Conservation (phyloP, 2,113 vertebrate genomes). For the Natator depressus region DNA sequence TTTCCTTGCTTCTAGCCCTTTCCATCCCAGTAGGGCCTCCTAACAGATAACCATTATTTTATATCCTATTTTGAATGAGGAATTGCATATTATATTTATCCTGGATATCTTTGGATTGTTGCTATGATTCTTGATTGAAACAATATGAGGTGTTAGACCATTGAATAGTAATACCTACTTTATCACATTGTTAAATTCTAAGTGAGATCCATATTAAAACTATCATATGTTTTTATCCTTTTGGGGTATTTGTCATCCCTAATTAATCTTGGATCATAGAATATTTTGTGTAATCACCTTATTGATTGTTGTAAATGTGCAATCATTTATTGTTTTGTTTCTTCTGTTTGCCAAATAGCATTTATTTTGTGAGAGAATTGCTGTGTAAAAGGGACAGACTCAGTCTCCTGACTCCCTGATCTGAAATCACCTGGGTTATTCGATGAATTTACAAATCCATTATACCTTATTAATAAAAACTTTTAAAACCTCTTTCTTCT, state of each 20-base stretch:
- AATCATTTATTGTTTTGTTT: constrained; percentile 38
- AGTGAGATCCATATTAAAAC: background rate
- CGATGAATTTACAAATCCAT: background rate
- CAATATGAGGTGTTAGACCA: background rate
- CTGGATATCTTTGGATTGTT: background rate
- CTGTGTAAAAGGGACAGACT: constrained; percentile 27
- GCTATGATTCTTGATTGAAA: constrained; percentile 1
- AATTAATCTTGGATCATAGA: constrained; percentile 58
- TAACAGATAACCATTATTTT: background rate
- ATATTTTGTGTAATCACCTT: background rate
- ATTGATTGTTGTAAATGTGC: constrained; percentile 30
- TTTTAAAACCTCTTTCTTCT: background rate
- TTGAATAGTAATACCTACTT: background rate
- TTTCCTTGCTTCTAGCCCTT: background rate
- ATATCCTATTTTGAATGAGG: background rate
- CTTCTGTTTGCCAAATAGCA: constrained; percentile 23
- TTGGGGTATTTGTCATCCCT: constrained; percentile 31
- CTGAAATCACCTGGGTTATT: background rate
- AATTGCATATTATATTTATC: background rate
- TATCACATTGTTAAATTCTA: constrained; percentile 14
- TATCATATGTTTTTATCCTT: background rate
- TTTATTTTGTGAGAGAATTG: constrained; percentile 11
- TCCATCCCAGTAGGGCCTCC: background rate
- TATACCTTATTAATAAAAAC: background rate
- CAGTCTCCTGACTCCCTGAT: background rate